Conservation (phyloP, 2,113 vertebrate genomes). For the Climacteris rufus region DNA sequence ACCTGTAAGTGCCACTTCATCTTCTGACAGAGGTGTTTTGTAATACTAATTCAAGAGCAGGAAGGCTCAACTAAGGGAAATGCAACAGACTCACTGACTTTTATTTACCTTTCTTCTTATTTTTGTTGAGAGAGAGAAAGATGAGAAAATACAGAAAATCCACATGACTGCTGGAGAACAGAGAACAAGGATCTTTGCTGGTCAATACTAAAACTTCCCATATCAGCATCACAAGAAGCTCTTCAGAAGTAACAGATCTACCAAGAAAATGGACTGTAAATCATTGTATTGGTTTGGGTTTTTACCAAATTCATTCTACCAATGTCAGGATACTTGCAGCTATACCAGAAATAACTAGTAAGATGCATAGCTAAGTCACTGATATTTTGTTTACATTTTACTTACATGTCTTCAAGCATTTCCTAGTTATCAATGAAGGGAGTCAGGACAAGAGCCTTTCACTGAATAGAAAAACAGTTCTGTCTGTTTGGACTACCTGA, state of each 20-base stretch:
- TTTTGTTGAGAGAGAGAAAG: background rate
- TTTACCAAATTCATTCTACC: background rate
- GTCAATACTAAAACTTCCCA: background rate
- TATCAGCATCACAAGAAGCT: background rate
- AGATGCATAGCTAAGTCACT: background rate
- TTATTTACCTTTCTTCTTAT: background rate
- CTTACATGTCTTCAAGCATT: background rate
- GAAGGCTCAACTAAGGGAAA: background rate
- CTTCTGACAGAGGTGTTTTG: background rate
- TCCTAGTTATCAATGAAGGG: background rate
- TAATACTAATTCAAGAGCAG: background rate
- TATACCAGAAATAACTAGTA: background rate
- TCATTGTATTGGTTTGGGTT: background rate
- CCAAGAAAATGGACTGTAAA: background rate
- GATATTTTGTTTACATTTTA: background rate
- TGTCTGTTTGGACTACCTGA: background rate
- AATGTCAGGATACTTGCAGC: background rate
- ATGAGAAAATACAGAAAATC: background rate
- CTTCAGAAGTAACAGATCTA: background rate
- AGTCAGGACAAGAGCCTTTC: background rate
- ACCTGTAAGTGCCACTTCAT: background rate
- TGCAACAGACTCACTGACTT: background rate
- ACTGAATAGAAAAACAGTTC: background rate
- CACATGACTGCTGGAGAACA: background rate
- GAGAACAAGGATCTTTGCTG: background rate